Percentiles rank a stretch among this genome's conserved stretches.
These are phyloP conservation scores for Trachemys scripta DNA, from an alignment of 2,113 vertebrate genomes.

Conservation along the genomic window DNA sequence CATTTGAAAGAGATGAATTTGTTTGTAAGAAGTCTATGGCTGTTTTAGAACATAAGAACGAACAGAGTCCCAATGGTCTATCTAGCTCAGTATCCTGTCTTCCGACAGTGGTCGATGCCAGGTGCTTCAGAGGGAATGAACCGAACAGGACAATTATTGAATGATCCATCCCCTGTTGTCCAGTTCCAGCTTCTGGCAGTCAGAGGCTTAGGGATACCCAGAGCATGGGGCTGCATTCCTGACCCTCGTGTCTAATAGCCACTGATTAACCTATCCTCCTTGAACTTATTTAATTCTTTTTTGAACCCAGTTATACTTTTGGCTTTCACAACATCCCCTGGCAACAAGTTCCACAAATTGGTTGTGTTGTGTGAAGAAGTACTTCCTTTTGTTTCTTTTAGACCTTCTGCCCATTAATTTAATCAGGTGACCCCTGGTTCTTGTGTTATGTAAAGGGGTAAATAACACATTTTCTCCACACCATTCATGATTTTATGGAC, in stretches of 20 bases:
- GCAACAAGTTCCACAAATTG: too few relatives aligned
- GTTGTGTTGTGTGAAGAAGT: too few relatives aligned
- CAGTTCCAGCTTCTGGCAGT: background rate
- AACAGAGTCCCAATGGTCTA: background rate
- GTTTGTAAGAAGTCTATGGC: constrained; percentile 57
- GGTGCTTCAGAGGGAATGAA: background rate
- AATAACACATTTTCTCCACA: background rate
- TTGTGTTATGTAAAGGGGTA: background rate
- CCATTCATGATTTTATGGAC: background rate
- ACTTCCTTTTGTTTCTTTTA: too few relatives aligned
- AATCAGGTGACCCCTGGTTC: background rate
- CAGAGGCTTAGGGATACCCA: background rate
- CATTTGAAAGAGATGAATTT: constrained; percentile 55
- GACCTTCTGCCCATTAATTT: background rate
- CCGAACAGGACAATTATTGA: background rate
- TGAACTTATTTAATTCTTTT: background rate
- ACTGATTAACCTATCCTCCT: background rate
- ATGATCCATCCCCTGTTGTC: background rate
- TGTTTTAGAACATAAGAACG: background rate
- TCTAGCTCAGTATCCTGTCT: background rate
- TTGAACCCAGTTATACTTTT: background rate
- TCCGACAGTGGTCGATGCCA: background rate
- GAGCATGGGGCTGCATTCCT: background rate
- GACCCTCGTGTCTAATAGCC: background rate
- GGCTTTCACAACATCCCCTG: background rate